Base-by-base conservation (phyloP, 53 echinoderm and acorn worm species). In the Mesocentrotus franciscanus region DNA sequence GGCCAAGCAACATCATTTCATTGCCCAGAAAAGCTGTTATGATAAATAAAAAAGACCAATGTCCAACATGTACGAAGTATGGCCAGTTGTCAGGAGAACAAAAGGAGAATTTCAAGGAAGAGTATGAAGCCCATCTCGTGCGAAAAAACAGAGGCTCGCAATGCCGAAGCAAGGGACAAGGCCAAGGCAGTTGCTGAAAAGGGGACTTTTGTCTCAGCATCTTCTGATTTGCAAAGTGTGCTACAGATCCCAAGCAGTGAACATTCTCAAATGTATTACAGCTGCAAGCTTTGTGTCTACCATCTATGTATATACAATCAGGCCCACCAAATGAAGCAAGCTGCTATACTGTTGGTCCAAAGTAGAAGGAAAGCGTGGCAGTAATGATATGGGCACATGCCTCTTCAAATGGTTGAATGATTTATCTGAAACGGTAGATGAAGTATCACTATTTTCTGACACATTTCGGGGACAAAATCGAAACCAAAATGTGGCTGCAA, bases 161-260 rank as follows among this genome's bases (percentile, higher is more conserved):
- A 92, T 71, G 92, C 96, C 39, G 78, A 95, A 93, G 56, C 93
- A 89, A 93, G 92, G 22, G 93, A 49, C 49, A 49, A 49, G 4
- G 49, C 49, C 49, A 49, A 49, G 49, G 49, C 49, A 49, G 49
- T 49, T 49, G 49, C 49, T 49, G 6, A 49, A 49, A 49, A 49
- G 2, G 49, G 49, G 49, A 49, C 49, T 49, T 95, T 95, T 59
- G 71, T 95, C 76, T 93, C 93, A n/a, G 96, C 96, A 34, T 61
- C 96, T 60, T 96, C 94, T 85, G 96, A 96, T 87, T 64, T 93
- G 64, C 95, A 96, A 18, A 90, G 96, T 26, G 94, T 95, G 62
- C 90, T 96, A 30, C 95, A 95, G 2, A 94, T 90, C 32, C 96
- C 89, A 71, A 72, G 56, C 75, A 90, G 74, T 55, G 49, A 79